Conservation (phyloP, 2,888 invertebrate species). For the Drosophila robusta region DNA sequence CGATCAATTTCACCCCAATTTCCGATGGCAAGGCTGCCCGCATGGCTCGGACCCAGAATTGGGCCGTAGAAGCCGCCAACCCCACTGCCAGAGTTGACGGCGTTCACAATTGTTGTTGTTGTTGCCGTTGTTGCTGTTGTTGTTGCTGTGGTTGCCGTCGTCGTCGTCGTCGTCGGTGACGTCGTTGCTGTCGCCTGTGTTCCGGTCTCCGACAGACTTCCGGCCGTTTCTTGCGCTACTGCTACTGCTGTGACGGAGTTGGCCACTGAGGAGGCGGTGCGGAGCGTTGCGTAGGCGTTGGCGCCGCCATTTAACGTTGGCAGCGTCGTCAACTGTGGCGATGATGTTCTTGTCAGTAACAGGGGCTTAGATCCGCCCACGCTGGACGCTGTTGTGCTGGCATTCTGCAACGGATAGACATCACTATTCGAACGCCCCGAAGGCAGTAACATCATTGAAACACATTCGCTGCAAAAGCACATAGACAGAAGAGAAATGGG, state of each 20-base stretch:
- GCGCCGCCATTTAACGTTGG: slow-evolving; percentile 59
- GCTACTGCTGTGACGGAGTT: slow-evolving; percentile 21
- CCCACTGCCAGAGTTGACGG: slow-evolving; percentile 42
- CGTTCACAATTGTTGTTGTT: slow-evolving; percentile 32
- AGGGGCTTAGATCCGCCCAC: slow-evolving; percentile 64
- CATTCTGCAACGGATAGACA: slow-evolving; percentile 80
- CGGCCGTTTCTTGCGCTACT: slow-evolving; percentile 59
- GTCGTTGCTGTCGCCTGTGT: slow-evolving; percentile 51
- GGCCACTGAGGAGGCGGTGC: slow-evolving; percentile 25
- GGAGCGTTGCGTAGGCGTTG: slow-evolving; percentile 57
- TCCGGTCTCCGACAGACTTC: slow-evolving; percentile 75
- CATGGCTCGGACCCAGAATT: slow-evolving; percentile 59
- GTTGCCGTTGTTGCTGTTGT: slow-evolving; percentile 23
- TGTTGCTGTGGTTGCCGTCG: slow-evolving; percentile 24
- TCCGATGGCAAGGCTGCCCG: slow-evolving; percentile 63
- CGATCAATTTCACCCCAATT: slow-evolving; percentile 84
- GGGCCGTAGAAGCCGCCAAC: slow-evolving; percentile 60
- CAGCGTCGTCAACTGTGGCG: slow-evolving; percentile 71
- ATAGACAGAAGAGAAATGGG: slow-evolving; percentile 13
- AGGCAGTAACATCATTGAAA: slow-evolving; percentile 85
- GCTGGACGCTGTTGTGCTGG: slow-evolving; percentile 51
- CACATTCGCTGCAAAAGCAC: slow-evolving; percentile 79
- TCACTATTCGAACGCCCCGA: slow-evolving; percentile 84
- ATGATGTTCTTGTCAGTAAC: slow-evolving; percentile 78
- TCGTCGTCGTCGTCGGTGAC: slow-evolving; percentile 28